Conservation (phyloP, 1,140 invertebrate genomes). For the Anastatus disparis region DNA sequence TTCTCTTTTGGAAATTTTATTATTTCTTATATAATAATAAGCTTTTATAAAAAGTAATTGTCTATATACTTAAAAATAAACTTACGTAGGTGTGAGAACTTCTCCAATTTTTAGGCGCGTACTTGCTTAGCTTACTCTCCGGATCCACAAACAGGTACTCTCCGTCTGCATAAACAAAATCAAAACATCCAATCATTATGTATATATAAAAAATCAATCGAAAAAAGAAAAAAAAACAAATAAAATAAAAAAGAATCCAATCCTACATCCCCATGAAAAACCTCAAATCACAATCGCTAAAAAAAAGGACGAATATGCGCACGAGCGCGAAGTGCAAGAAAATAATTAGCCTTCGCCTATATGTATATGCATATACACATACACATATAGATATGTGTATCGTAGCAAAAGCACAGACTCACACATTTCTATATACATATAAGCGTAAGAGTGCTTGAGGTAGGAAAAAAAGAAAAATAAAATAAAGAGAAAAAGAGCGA, state of each 20-base stretch:
- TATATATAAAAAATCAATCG: too few relatives aligned
- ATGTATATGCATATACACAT: neutral
- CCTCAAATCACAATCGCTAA: too few relatives aligned
- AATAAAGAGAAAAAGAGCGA: neutral
- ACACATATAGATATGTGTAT: neutral
- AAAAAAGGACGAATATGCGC: slow-evolving; percentile 11
- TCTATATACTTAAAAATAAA: slow-evolving; percentile 47
- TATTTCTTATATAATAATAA: too few relatives aligned
- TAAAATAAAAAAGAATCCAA: too few relatives aligned
- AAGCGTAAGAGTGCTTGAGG: neutral
- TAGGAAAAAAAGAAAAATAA: neutral
- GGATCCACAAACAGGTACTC: slow-evolving; percentile 94
- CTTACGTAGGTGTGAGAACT: slow-evolving; percentile 91
- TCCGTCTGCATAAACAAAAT: slow-evolving; percentile 76
- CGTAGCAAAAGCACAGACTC: neutral
- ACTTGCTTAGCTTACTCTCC: slow-evolving; percentile 94
- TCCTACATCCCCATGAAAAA: too few relatives aligned
- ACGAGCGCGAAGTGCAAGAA: slow-evolving; percentile 4
- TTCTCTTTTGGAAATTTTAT: too few relatives aligned
- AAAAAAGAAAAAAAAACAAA: neutral
- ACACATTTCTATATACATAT: too few relatives aligned
- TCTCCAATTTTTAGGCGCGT: slow-evolving; percentile 95
- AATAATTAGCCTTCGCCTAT: slow-evolving; percentile 18
- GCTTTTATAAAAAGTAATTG: too few relatives aligned
- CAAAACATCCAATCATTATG: too few relatives aligned